Conservation (phyloP, 2,888 invertebrate genomes). For the Caenorhabditis doughertyi region DNA sequence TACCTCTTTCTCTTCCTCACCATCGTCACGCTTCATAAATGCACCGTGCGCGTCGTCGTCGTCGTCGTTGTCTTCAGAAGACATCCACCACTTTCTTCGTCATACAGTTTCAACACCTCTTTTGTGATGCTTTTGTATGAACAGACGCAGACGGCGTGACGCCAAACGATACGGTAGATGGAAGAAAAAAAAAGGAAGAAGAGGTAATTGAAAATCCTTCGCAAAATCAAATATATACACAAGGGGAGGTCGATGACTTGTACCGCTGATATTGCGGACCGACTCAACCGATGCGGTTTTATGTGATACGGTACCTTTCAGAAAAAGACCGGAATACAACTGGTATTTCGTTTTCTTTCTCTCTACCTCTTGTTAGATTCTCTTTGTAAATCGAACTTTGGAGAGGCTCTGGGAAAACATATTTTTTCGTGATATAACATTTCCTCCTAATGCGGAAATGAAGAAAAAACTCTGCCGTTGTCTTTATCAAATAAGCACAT, state of each 20-base stretch:
- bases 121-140: conserved; percentile 40
- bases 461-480: conserved; percentile 1
- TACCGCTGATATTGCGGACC: conserved; percentile 61
- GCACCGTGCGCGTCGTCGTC: conserved; percentile 55
- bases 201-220: conserved; percentile 39
- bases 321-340: conserved; percentile 46
- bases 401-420: not conserved
- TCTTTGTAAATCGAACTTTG: not conserved
- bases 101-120: conserved; percentile 61
- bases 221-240: conserved; percentile 43
- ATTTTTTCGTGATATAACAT: too few species aligned
- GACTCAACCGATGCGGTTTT: conserved; percentile 51
- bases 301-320: conserved; percentile 46
- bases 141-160: conserved; percentile 56
- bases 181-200: conserved; percentile 15
- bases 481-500: too few species aligned
- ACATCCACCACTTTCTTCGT: conserved; percentile 9
- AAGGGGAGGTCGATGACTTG: conserved; percentile 55
- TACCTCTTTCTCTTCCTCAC: conserved; percentile 9
- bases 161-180: conserved; percentile 34
- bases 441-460: not conserved
- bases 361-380: not conserved
- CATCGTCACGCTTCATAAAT: conserved; percentile 63
- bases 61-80: conserved; percentile 51
- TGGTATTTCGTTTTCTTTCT: conserved; percentile 18